Evolutionary conservation across 2,113 vertebrate genomes (phyloP).

Genomic region (Rhynchopsitta pachyrhyncha): DNA sequence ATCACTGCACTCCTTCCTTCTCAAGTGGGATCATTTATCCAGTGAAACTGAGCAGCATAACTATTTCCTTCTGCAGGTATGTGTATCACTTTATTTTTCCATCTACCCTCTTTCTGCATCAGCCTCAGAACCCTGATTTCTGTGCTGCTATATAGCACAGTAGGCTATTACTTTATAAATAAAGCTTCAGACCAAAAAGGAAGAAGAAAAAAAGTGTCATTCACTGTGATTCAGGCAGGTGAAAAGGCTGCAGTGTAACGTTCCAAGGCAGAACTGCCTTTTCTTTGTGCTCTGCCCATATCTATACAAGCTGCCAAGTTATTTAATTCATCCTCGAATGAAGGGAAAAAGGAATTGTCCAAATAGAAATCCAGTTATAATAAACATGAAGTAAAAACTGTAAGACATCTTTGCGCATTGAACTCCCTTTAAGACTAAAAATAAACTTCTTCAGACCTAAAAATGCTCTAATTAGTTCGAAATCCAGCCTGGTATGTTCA

Average conservation of each 20-base stretch:
- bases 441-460: constrained; percentile 4
- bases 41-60: not conserved
- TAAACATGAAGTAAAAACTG: not conserved
- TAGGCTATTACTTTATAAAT: constrained; percentile 16
- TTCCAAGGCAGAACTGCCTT: constrained; percentile 19
- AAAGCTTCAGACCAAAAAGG: constrained; percentile 12
- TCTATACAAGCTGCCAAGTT: constrained; percentile 8
- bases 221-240: not conserved
- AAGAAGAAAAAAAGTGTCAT: not conserved
- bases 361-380: not conserved
- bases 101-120: not conserved
- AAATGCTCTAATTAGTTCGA: constrained; percentile 8
- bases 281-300: not conserved
- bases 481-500: not conserved
- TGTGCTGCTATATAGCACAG: not conserved
- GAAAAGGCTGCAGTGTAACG: not conserved
- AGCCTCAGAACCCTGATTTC: not conserved
- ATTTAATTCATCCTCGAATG: not conserved
- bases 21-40: not conserved
- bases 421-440: constrained; percentile 10
- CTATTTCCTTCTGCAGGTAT: not conserved
- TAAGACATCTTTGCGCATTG: not conserved
- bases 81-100: not conserved
- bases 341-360: constrained; percentile 18
- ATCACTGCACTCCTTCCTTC: not conserved